Percentiles rank a stretch among this genome's conserved stretches.
These are phyloP conservation scores for Drosophila histrio DNA, from an alignment of 2,888 invertebrate species.

Conservation along the genomic window DNA sequence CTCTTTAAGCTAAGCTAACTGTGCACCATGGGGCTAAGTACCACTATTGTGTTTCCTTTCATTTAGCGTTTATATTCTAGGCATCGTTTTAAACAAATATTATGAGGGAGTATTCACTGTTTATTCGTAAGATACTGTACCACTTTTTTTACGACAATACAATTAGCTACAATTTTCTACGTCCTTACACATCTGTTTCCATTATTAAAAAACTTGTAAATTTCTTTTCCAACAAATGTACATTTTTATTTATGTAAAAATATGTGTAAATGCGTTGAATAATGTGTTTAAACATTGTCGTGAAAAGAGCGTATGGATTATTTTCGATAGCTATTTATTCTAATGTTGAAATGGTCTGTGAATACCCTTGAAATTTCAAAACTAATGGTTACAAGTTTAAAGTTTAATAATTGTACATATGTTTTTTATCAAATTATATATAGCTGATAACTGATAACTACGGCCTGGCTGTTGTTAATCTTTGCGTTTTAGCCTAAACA, in stretches of 20 bases:
- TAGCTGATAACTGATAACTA: slow-evolving; percentile 47
- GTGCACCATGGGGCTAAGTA: slow-evolving; percentile 60
- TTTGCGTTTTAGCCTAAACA: slow-evolving; percentile 23
- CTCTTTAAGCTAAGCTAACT: slow-evolving; percentile 36
- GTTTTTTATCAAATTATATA: slow-evolving; percentile 49
- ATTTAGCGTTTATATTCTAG: slow-evolving; percentile 49
- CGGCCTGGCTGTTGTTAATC: slow-evolving; percentile 73
- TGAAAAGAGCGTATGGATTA: no score
- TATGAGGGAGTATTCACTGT: slow-evolving; percentile 21
- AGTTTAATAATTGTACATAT: slow-evolving; percentile 67
- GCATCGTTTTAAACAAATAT: slow-evolving; percentile 28
- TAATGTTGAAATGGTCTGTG: no score
- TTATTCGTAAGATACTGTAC: not conserved
- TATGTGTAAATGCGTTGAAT: no score
- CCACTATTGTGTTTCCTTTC: slow-evolving; percentile 63
- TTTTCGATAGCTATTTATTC: no score
- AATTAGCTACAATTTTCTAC: no score
- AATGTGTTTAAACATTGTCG: no score
- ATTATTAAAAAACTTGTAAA: no score
- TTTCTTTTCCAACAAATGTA: no score
- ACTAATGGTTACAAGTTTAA: slow-evolving; percentile 55
- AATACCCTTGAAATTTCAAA: slow-evolving; percentile 26
- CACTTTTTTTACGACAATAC: no score
- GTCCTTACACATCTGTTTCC: no score
- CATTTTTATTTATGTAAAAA: no score